Percentiles rank a stretch among this genome's conserved stretches.
These are phyloP conservation scores for Spodoptera litura DNA, from an alignment of 1,140 invertebrate species.

Conservation along the genomic window DNA sequence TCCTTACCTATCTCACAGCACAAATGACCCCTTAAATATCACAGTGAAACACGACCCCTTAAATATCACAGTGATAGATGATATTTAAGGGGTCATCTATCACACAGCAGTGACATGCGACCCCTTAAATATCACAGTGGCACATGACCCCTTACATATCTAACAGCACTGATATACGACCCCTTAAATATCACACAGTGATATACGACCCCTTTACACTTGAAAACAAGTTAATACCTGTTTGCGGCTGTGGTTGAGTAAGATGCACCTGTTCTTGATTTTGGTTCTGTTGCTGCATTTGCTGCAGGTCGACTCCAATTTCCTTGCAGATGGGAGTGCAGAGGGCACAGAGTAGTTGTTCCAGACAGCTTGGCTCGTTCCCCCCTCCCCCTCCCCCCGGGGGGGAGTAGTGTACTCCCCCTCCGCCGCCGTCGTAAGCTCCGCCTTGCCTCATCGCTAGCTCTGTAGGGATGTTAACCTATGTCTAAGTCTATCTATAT, in stretches of 20 bases:
- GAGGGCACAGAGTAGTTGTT: constrained; percentile 80
- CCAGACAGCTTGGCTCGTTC: constrained; percentile 77
- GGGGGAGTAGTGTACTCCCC: constrained; percentile 52
- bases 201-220: no score
- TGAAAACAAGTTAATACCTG: constrained; percentile 51
- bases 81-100: no score
- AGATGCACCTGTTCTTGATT: constrained; percentile 72
- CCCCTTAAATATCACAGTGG: no score
- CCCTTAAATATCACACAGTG: no score
- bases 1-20: no score
- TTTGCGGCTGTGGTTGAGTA: constrained; percentile 67
- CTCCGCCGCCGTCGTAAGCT: constrained; percentile 70
- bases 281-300: constrained; percentile 59
- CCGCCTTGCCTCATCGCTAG: constrained; percentile 73
- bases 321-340: constrained; percentile 85
- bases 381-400: constrained; percentile 17
- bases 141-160: no score
- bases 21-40: no score
- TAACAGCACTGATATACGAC: no score
- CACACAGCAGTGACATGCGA: no score
- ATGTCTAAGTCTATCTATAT: background rate
- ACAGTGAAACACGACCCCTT: no score
- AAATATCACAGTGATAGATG: no score
- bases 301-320: constrained; percentile 80
- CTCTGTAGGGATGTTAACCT: constrained; percentile 59